These are phyloP conservation scores for Drosophila mimetica DNA, from an alignment of 2,888 invertebrate genomes.

Conservation along the genomic window DNA sequence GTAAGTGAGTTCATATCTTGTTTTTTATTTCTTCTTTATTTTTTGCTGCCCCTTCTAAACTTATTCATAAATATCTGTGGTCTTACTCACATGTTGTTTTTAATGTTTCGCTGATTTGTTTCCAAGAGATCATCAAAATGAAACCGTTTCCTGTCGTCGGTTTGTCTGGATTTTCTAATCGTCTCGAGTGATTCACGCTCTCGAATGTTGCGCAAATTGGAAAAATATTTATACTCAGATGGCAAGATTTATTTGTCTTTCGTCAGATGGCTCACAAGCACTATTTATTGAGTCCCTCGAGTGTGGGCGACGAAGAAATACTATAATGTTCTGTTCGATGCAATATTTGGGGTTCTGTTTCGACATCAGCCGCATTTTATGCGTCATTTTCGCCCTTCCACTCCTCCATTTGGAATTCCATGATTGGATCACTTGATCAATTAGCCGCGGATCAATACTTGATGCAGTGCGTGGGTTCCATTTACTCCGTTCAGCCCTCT, in stretches of 20 bases:
- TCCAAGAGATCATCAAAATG: conserved; percentile 3
- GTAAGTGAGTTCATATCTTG: background rate
- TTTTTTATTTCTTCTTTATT: background rate
- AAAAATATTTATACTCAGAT: conserved; percentile 30
- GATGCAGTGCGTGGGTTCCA: conserved; percentile 26
- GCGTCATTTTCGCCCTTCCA: conserved; percentile 12
- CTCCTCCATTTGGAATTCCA: background rate
- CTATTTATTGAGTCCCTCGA: conserved; percentile 1
- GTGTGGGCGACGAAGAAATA: conserved; percentile 20
- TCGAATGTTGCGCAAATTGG: conserved; percentile 23
- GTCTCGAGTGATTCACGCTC: background rate
- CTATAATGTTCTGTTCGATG: conserved; percentile 3
- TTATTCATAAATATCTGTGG: background rate
- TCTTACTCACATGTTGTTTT: background rate
- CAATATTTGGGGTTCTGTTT: conserved; percentile 15
- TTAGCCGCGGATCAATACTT: conserved; percentile 35
- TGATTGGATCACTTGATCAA: conserved; percentile 35
- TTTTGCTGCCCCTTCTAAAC: background rate
- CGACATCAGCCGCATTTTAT: conserved; percentile 22
- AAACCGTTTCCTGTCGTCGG: conserved; percentile 5
- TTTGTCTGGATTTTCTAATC: conserved; percentile 13
- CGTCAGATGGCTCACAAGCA: conserved; percentile 29
- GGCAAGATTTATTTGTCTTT: conserved; percentile 35
- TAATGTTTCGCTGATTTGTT: background rate
- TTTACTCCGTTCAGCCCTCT: background rate